phyloP scores from a whole-genome alignment of 2,888 invertebrate genomes.

The Syrphus vitripennis region DNA sequence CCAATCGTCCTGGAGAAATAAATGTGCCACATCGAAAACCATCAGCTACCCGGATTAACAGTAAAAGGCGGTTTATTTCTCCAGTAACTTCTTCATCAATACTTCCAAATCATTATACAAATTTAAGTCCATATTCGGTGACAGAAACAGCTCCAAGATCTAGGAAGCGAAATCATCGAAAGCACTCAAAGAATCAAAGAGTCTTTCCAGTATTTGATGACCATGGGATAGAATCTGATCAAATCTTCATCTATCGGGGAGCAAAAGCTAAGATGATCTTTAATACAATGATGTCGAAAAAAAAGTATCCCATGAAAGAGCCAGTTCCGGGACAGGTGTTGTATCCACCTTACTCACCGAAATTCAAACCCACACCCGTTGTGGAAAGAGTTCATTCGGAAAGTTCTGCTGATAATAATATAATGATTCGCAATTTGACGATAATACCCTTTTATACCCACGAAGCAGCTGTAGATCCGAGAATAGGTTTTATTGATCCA shows the following conservation, averaged over 20 bases:
- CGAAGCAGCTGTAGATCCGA: conserved; percentile 76
- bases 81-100: conserved; percentile 36
- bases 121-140: conserved; percentile 19
- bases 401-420: neutral
- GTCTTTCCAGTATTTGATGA: conserved; percentile 72
- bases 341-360: conserved; percentile 77
- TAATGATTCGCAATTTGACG: conserved; percentile 70
- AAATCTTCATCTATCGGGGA: conserved; percentile 77
- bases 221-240: conserved; percentile 67
- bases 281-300: conserved; percentile 77
- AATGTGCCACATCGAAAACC: neutral
- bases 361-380: conserved; percentile 77
- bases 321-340: conserved; percentile 79
- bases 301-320: conserved; percentile 79
- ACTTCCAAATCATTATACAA: conserved; percentile 75
- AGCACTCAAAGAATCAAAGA: conserved; percentile 73
- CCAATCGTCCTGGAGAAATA: conserved; percentile 63
- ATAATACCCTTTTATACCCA: conserved; percentile 79
- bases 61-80: conserved; percentile 8
- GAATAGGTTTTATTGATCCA: neutral
- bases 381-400: conserved; percentile 73
- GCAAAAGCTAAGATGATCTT: conserved; percentile 77
- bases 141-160: neutral
- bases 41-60: neutral
- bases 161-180: conserved; percentile 43